phyloP scores from a whole-genome alignment of 2,888 invertebrate genomes.

The Acleris literana region DNA sequence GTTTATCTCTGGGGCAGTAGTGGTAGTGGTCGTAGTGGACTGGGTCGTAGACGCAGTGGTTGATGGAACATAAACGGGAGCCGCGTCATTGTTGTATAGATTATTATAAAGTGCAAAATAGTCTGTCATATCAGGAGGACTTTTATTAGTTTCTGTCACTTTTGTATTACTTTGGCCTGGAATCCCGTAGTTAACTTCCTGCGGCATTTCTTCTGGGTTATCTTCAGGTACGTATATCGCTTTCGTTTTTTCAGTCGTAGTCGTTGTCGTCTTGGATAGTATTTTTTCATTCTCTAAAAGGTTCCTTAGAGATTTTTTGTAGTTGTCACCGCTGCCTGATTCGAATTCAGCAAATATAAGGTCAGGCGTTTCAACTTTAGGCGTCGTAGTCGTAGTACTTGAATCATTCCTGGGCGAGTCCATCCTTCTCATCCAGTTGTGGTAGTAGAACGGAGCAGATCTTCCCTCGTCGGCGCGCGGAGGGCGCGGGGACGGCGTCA shows the following conservation, averaged over 20 bases:
- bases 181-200: conserved; percentile 51
- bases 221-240: conserved; percentile 71
- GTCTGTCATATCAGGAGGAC: conserved; percentile 55
- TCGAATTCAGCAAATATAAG: conserved; percentile 79
- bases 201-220: conserved; percentile 45
- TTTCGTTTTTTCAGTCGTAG: conserved; percentile 46
- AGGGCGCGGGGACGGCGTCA: conserved; percentile 66
- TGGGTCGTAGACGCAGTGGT: conserved; percentile 37
- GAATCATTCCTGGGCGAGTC: conserved; percentile 56
- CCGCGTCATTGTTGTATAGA: conserved; percentile 51
- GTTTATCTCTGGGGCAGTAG: conserved; percentile 50
- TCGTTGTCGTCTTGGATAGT: conserved; percentile 49
- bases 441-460: conserved; percentile 73
- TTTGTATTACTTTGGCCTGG: conserved; percentile 42
- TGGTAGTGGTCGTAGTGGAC: conserved; percentile 47
- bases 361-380: conserved; percentile 66
- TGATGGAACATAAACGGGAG: conserved; percentile 57
- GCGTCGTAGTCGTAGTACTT: conserved; percentile 50
- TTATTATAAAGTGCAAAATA: conserved; percentile 66
- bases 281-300: conserved; percentile 67
- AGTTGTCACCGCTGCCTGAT: conserved; percentile 55
- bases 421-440: conserved; percentile 75
- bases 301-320: conserved; percentile 70
- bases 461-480: conserved; percentile 56
- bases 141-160: conserved; percentile 42